A percentile compares a stretch with the other conserved stretches of the same genome.
Conservation (phyloP, 2,888 invertebrate species). For the Petrolisthes cinctipes region DNA sequence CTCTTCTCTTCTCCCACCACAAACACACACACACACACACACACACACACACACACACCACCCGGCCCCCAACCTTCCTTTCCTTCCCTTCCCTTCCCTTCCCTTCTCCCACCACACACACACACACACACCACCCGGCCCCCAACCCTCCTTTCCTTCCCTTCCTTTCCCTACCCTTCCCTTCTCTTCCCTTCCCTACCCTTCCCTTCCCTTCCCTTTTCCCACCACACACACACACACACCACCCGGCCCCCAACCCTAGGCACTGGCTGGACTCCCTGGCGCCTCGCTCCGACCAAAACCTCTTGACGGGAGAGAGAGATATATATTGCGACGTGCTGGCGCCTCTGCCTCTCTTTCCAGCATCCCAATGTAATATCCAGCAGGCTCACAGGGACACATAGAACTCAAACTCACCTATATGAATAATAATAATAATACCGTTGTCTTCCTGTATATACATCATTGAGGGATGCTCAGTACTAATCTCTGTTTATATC, state of each 20-base stretch:
- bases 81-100: background rate
- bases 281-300: no score
- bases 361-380: no score
- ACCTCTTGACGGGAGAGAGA: no score
- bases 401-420: no score
- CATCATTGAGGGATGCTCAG: no score
- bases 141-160: background rate
- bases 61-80: background rate
- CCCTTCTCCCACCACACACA: background rate
- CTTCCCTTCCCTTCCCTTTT: background rate
- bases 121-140: no score
- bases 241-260: background rate
- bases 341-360: no score
- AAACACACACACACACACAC: background rate
- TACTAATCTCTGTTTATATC: no score
- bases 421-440: background rate
- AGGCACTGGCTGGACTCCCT: background rate
- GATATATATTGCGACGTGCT: no score
- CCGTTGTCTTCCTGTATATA: background rate
- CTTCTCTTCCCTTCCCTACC: background rate
- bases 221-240: background rate
- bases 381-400: no score
- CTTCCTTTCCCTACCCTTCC: background rate
- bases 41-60: background rate
- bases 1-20: background rate